Evolutionary conservation across 2,888 invertebrate species (phyloP), one percentile per base, ranked within the genome.

Genomic region (Lapara coniferarum): DNA sequence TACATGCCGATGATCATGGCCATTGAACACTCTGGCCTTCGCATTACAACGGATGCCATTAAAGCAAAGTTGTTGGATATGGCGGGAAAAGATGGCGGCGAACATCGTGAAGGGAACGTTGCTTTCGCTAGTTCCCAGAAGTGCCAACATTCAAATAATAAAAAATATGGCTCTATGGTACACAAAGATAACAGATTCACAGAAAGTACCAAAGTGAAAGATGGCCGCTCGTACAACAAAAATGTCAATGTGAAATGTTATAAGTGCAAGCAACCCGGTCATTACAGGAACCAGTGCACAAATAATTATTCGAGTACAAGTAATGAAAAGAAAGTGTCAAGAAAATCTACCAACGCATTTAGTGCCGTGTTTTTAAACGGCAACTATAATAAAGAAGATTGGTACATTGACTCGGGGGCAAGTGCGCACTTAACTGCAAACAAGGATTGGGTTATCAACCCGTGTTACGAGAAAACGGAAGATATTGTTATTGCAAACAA

Each of bases 361-460:
- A n/a, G n/a, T 52, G 52, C 52, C 2, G 52, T 52, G 3, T 52
- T 52, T n/a, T 4, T 52, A 3, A 52, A 7, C n/a, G 52, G n/a
- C 14, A 2, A 14, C 2, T 52, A n/a, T 73, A 72, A 68, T n/a
- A 78, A 75, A 67, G 73, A 53, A 8, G 77, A 77, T 58, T 78
- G 74, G 76, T 78, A 77, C 67, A 68, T 77, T 59, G 78, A 78
- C 70, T 75, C 75, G 10, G 77, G 77, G 14, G 78, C 78, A 52
- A 80, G 79, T 69, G 59, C 30, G 1, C 79, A 80, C 63, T 71
- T 80, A 71, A 74, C 75, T 10, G 66, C 74, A n/a, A 74, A 74
- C 10, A 16, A 74, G 70, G 51, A 74, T 13, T 71, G 63, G 71
- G 7, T 52, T 2, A n/a, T n/a, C 14, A n/a, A 52, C n/a, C 2